Base-by-base conservation (phyloP, 2,888 invertebrate species). In the Leptinotarsa juncta region DNA sequence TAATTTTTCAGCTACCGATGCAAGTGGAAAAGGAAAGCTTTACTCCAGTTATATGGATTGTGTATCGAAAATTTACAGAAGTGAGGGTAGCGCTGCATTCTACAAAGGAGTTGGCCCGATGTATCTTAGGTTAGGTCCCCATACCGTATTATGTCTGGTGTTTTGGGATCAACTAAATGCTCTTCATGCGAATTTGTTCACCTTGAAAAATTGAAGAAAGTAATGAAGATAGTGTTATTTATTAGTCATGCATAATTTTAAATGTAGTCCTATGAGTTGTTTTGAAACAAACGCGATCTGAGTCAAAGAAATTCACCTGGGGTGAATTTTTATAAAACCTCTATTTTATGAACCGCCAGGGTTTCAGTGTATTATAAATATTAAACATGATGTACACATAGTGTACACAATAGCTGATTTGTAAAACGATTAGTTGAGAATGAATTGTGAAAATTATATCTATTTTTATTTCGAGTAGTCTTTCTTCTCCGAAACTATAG, bases 101-200 rank as follows among this genome's bases (percentile, higher is more conserved):
- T 98, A 97, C 88, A 98, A 98, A 89, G 98, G 97, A 4, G 92
- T 96, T 78, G 93, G 94, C 62, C 96, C 97, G 0, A 95, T 95
- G 83, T 97, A 97, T 88, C 88, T 97, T 73, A 90, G 98, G 76
- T 90, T 97, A 57, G 97, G 96, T 0, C 97, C 97, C 0, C 97
- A 98, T 85, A 95, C 96, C 0, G 94, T 97, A 1, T 87, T 98
- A 1, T 93, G 95, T 78, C 89, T 98, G 67, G 92, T 96, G 69
- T 96, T 97, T 86, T 98, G 97, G 93, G 96, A 97, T 86, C 90
- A 93, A 85, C 88, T 94, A 51, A 91, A 90, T 74, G 77, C 81
- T 26, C 70, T 84, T 15, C 77, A 79, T 60, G 55, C 77, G 18
- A 72, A 65, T 67, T 77, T 73, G 20, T 20, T 20, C 57, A 18